A percentile compares a stretch with the other conserved stretches of the same genome.
These are phyloP conservation scores for Pachyuromys duprasi DNA, from an alignment of 2,797 vertebrate species.

Conservation along the genomic window DNA sequence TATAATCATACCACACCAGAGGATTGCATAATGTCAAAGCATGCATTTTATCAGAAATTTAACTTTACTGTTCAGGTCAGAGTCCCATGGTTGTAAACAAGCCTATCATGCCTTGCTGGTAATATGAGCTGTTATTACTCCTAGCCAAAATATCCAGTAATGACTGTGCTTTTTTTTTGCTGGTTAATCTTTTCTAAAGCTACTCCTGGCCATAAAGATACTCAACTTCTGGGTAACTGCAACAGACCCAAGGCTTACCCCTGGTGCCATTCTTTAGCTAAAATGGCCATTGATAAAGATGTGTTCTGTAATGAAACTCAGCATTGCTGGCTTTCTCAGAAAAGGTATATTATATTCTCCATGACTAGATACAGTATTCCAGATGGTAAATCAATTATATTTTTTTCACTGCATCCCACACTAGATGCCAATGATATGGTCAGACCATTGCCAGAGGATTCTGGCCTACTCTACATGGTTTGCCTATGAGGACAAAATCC, in stretches of 20 bases:
- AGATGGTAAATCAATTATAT: neutral
- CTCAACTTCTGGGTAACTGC: neutral
- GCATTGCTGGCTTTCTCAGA: neutral
- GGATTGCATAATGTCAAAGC: neutral
- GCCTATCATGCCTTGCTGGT: neutral
- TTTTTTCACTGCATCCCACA: neutral
- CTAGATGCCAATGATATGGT: neutral
- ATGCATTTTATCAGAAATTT: neutral
- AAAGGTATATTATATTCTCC: neutral
- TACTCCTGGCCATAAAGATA: neutral
- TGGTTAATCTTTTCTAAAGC: neutral
- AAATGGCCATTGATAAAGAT: neutral
- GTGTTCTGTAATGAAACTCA: neutral
- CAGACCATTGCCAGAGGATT: neutral
- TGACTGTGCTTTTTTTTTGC: neutral
- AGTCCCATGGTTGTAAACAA: neutral
- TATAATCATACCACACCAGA: neutral
- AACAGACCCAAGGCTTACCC: neutral
- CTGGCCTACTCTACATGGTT: neutral
- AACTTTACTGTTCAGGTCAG: neutral
- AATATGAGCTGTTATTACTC: neutral
- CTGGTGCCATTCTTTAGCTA: neutral
- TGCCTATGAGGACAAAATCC: neutral
- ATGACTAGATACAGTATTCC: neutral
- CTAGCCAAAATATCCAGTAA: neutral